A percentile compares a stretch with the other conserved stretches of the same genome.
These are phyloP conservation scores for Oryzias celebensis DNA, from an alignment of 2,113 vertebrate genomes.

Conservation along the genomic window DNA sequence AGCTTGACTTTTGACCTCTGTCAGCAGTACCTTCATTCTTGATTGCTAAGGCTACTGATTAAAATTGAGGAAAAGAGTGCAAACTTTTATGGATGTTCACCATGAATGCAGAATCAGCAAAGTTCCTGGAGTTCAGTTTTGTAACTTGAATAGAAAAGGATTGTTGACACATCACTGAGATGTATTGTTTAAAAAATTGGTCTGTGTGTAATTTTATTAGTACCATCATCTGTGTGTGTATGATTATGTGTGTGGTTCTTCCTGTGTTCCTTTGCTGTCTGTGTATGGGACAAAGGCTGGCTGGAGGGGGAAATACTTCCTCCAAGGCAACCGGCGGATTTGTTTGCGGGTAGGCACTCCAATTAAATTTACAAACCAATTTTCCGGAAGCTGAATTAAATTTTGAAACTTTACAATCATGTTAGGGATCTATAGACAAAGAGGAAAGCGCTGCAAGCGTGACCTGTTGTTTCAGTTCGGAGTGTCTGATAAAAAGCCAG, in stretches of 20 bases:
- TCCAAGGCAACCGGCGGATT: slow-evolving; percentile 47
- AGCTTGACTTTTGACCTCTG: slow-evolving; percentile 55
- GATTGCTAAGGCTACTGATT: slow-evolving; percentile 46
- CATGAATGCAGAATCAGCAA: slow-evolving; percentile 60
- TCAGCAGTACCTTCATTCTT: slow-evolving; percentile 42
- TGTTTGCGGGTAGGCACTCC: slow-evolving; percentile 47
- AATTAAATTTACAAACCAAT: slow-evolving; percentile 65
- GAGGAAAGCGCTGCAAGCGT: slow-evolving; percentile 45
- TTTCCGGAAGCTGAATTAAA: slow-evolving; percentile 64
- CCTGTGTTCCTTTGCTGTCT: slow-evolving; percentile 25
- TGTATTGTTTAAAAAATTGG: slow-evolving; percentile 76
- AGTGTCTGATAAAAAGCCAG: slow-evolving; percentile 65
- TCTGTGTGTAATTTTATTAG: slow-evolving; percentile 74
- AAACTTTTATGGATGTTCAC: slow-evolving; percentile 45
- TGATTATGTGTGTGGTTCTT: slow-evolving; percentile 54
- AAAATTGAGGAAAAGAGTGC: slow-evolving; percentile 49
- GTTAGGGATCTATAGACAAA: slow-evolving; percentile 62
- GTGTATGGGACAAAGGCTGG: slow-evolving; percentile 29
- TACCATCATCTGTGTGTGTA: slow-evolving; percentile 57
- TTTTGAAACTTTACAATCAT: slow-evolving; percentile 73
- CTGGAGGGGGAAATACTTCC: slow-evolving; percentile 25
- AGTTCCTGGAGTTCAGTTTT: slow-evolving; percentile 63
- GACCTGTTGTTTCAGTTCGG: slow-evolving; percentile 63
- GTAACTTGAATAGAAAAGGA: slow-evolving; percentile 63
- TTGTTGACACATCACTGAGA: slow-evolving; percentile 74